Evolutionary conservation across 64 coral and sea anemone species (phyloP), one percentile per base, ranked within the genome.

Genomic region (Stichodactyla helianthus): DNA sequence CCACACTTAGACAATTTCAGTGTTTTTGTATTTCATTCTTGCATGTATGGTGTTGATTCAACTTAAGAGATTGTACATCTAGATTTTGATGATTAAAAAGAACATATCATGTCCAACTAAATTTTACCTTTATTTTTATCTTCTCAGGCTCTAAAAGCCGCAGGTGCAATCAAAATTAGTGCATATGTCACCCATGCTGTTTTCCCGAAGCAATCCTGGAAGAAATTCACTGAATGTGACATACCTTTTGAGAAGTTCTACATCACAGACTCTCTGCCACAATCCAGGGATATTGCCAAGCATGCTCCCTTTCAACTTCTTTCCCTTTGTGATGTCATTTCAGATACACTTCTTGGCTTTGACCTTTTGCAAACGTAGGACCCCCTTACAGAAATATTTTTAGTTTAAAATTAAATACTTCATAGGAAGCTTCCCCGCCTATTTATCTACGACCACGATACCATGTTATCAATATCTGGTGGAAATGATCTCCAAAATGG

Each of bases 211-310:
- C 87, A 95, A 50, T 95, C 97, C 8, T 99, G 97, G 97, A 99
- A 86, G 86, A 65, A 85, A 52, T 99, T 99, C 59, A 95, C 97
- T n/a, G 82, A 92, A 53, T 95, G 90, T 55, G 97, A 99, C 15
- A 93, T 95, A 20, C 62, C 59, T 0, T 99, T 99, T 87, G 91
- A 93, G 15, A 94, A 95, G 78, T 99, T 99, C 71, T 99, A 90
- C 93, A 99, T 99, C 50, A 99, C 97, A 61, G 91, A 99, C 82
- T 99, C 97, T 8, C 60, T 99, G 6, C 97, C 97, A 55, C 89
- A 92, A 51, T 85, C 97, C 19, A 9, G 89, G 50, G 55, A 89
- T 35, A 99, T 99, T 18, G 93, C 93, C 18, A 53, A 90, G 14
- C 82, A 95, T 57, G 28, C 87, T 16, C 97, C 97, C 11, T 99